Conservation (phyloP, 1,140 invertebrate genomes). For the Melitaea cinxia region DNA sequence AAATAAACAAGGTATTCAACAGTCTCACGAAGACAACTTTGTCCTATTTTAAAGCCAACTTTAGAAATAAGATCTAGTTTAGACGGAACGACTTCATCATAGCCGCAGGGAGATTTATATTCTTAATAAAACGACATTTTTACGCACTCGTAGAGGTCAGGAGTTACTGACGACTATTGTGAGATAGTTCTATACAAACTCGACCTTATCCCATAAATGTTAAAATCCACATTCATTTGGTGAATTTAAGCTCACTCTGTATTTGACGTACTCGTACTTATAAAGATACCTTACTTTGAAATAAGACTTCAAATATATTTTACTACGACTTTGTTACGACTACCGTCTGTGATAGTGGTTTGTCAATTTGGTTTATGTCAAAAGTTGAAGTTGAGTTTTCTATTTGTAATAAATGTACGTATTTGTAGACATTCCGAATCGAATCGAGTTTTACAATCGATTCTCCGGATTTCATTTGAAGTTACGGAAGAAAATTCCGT, state of each 20-base stretch:
- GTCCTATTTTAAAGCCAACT: neutral
- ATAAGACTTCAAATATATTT: slow-evolving; percentile 13
- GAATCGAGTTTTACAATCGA: too few species aligned
- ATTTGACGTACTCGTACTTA: slow-evolving; percentile 6
- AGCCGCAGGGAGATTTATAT: slow-evolving; percentile 13
- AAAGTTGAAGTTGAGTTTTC: neutral
- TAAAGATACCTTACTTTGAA: slow-evolving; percentile 2
- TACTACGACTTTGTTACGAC: slow-evolving; percentile 2
- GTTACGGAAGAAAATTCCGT: too few species aligned
- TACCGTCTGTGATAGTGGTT: neutral
- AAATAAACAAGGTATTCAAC: neutral
- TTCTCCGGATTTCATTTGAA: too few species aligned
- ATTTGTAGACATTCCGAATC: neutral
- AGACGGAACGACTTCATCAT: slow-evolving; percentile 2
- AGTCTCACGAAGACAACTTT: neutral
- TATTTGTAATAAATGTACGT: neutral
- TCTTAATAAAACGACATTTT: slow-evolving; percentile 15
- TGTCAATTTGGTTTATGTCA: neutral
- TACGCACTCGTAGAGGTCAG: slow-evolving; percentile 8
- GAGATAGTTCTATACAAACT: neutral
- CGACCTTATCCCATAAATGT: neutral
- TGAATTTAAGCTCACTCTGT: slow-evolving; percentile 1
- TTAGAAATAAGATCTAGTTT: neutral
- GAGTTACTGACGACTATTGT: slow-evolving; percentile 11
- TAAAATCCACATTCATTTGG: neutral